Percentiles rank a stretch among this genome's conserved stretches.
These are phyloP conservation scores for Lottia gigantea DNA, from an alignment of 2,888 invertebrate species.

Conservation along the genomic window DNA sequence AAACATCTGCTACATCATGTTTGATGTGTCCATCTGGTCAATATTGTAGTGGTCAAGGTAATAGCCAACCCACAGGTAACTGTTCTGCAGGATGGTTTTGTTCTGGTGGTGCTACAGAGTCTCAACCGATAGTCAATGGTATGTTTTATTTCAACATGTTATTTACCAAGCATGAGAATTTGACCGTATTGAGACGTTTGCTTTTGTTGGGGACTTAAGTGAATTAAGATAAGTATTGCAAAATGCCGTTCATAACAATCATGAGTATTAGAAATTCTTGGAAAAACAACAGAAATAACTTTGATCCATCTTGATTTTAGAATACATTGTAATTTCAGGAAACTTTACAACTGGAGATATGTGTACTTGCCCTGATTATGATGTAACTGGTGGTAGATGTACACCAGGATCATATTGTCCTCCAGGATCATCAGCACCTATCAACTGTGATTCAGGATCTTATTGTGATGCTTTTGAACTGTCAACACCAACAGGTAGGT, in stretches of 20 bases:
- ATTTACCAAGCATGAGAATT: too few relatives aligned
- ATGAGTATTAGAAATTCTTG: too few relatives aligned
- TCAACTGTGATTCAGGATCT: slow-evolving; percentile 48
- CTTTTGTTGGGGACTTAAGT: not conserved
- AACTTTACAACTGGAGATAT: slow-evolving; percentile 58
- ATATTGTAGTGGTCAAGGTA: slow-evolving; percentile 55
- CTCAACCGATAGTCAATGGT: slow-evolving; percentile 54
- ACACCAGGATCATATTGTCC: slow-evolving; percentile 64
- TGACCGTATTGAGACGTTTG: not conserved
- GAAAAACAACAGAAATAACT: too few relatives aligned
- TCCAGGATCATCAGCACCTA: slow-evolving; percentile 48
- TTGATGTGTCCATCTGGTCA: slow-evolving; percentile 56
- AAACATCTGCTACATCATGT: slow-evolving; percentile 46
- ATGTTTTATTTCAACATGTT: slow-evolving; percentile 15
- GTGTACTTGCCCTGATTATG: slow-evolving; percentile 57
- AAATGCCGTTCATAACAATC: not conserved
- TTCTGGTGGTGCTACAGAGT: slow-evolving; percentile 51
- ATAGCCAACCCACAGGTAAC: slow-evolving; percentile 45
- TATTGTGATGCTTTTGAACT: slow-evolving; percentile 61
- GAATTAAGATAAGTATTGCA: not conserved
- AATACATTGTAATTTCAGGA: slow-evolving; percentile 37
- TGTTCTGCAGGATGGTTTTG: slow-evolving; percentile 64
- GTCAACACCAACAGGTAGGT: slow-evolving; percentile 52
- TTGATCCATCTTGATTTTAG: too few relatives aligned
- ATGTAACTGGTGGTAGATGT: slow-evolving; percentile 62